Conservation (phyloP, 1,140 invertebrate genomes). For the Leptinotarsa undecemlineata region DNA sequence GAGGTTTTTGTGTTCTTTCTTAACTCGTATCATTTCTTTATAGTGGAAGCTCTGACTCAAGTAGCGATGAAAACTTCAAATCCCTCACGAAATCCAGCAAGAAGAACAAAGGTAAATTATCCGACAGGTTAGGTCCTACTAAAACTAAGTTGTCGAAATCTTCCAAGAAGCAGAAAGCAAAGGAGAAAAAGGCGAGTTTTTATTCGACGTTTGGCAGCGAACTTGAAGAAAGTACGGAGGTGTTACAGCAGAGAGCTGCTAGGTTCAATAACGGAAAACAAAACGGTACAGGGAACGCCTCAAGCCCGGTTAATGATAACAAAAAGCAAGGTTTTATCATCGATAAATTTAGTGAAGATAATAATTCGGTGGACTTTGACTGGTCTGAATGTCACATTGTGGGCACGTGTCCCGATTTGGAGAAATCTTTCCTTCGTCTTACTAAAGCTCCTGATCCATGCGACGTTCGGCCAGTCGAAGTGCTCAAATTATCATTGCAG, state of each 20-base stretch:
- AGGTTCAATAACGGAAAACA: conserved; percentile 66
- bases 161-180: conserved; percentile 60
- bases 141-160: conserved; percentile 43
- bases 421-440: conserved; percentile 92
- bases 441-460: conserved; percentile 93
- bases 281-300: not conserved
- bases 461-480: conserved; percentile 85
- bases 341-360: conserved; percentile 62
- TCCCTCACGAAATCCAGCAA: conserved; percentile 57
- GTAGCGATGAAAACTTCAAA: conserved; percentile 53
- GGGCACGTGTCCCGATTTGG: conserved; percentile 88
- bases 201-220: conserved; percentile 71
- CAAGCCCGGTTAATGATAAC: not conserved
- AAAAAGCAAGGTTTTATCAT: conserved; percentile 43
- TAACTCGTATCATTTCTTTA: not conserved
- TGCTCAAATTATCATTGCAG: conserved; percentile 81
- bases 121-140: conserved; percentile 50
- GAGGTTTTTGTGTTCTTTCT: no score
- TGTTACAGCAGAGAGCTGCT: conserved; percentile 83
- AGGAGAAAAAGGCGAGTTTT: conserved; percentile 66
- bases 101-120: conserved; percentile 55
- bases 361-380: conserved; percentile 73
- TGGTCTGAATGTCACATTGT: conserved; percentile 86
- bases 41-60: conserved; percentile 48
- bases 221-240: conserved; percentile 71